Conservation (phyloP, 1,140 invertebrate genomes). For the Akabosia matsudoensis region DNA sequence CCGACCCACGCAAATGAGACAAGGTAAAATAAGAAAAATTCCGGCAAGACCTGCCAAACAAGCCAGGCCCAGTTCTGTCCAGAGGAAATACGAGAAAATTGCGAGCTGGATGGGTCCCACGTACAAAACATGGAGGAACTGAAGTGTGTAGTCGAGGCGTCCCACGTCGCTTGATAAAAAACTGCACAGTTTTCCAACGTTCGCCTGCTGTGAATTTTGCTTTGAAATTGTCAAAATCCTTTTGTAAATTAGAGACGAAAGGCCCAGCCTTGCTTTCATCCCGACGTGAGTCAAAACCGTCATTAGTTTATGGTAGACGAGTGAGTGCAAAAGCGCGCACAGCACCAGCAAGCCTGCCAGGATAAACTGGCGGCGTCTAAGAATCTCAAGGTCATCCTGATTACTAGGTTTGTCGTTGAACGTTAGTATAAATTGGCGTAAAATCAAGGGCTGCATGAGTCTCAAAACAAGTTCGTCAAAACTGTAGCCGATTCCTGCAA, state of each 20-base stretch:
- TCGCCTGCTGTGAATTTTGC: background rate
- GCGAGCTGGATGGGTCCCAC: background rate
- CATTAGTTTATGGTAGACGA: background rate
- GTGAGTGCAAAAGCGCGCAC: background rate
- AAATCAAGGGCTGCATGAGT: background rate
- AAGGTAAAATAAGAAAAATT: background rate
- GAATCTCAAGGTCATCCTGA: background rate
- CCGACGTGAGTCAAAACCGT: background rate
- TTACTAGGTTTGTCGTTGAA: background rate
- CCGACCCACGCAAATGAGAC: background rate
- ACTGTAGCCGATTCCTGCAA: background rate
- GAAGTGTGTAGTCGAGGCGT: background rate
- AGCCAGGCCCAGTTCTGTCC: background rate
- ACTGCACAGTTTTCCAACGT: background rate
- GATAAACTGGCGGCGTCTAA: background rate
- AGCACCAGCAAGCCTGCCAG: background rate
- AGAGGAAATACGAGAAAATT: background rate
- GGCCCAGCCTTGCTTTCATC: background rate
- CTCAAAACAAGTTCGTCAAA: background rate
- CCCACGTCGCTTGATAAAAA: background rate
- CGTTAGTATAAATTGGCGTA: constrained; percentile 1
- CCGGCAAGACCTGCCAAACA: background rate
- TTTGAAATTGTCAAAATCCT: background rate
- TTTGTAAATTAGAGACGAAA: background rate
- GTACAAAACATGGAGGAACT: background rate